Conservation (phyloP, 1,140 invertebrate species). For the Sycophila sp. region DNA sequence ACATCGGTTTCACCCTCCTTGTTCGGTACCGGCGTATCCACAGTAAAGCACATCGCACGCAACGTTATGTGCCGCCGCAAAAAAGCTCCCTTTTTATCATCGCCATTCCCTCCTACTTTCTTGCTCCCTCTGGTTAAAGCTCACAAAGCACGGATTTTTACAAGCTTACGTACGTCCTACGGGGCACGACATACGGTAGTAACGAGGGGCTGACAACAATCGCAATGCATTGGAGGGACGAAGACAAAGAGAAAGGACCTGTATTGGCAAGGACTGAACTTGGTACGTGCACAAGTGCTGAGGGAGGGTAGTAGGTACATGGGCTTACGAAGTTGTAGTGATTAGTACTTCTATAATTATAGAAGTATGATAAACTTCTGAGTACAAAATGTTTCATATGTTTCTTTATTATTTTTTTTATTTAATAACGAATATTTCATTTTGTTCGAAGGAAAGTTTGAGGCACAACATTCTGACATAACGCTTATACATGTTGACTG, state of each 20-base stretch:
- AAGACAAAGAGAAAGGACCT: neutral
- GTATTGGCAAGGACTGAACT: no score
- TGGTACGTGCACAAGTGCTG: no score
- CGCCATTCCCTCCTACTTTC: neutral
- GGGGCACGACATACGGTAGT: neutral
- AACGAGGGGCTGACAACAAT: constrained; percentile 34
- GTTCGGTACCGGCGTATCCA: neutral
- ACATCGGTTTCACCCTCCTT: neutral
- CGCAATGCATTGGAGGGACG: constrained; percentile 7
- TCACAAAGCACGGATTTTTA: constrained; percentile 30
- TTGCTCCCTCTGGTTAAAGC: neutral
- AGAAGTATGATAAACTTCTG: neutral
- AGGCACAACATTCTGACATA: no score
- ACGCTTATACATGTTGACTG: no score
- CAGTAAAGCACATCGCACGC: constrained; percentile 29
- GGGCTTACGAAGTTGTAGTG: constrained; percentile 24
- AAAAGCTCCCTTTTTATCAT: constrained; percentile 6
- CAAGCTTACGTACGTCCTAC: constrained; percentile 22
- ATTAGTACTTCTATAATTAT: no score
- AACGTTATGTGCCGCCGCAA: constrained; percentile 12
- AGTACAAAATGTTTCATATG: neutral
- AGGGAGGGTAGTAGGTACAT: no score
- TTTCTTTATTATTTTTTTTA: no score
- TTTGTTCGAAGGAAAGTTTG: no score
- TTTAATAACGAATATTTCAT: no score